phyloP scores from a whole-genome alignment of 2,113 vertebrate genomes.

The Columba janthina region DNA sequence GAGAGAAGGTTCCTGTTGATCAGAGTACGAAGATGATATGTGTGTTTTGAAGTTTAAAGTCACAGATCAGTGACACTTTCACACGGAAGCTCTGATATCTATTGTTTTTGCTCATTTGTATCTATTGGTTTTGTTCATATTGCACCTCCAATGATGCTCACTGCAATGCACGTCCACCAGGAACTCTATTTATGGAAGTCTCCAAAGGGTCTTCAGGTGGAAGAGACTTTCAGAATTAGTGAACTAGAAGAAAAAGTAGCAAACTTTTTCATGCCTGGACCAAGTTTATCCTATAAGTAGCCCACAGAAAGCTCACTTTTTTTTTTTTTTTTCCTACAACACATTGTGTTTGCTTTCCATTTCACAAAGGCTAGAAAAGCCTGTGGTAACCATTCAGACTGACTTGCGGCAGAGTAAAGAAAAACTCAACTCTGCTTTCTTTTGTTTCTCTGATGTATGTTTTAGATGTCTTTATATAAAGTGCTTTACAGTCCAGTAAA shows the following conservation, averaged over 20 bases:
- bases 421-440: not conserved
- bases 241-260: not conserved
- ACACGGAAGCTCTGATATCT: not conserved
- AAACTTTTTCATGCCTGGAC: not conserved
- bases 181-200: not conserved
- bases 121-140: not conserved
- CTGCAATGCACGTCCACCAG: not conserved
- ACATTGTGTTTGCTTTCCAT: not conserved
- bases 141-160: not conserved
- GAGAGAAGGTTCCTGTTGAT: not conserved
- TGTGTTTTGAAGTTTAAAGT: not conserved
- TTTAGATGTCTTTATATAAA: not conserved
- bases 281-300: not conserved
- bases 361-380: not conserved
- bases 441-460: not conserved
- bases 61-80: not conserved
- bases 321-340: not conserved
- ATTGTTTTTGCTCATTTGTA: not conserved
- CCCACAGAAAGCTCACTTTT: not conserved
- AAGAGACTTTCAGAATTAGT: not conserved
- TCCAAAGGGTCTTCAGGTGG: not conserved
- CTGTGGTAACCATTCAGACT: not conserved
- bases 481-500: not conserved
- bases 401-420: not conserved
- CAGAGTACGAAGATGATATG: not conserved